Base-by-base conservation (phyloP, 2,113 vertebrate species). In the Agapornis roseicollis region DNA sequence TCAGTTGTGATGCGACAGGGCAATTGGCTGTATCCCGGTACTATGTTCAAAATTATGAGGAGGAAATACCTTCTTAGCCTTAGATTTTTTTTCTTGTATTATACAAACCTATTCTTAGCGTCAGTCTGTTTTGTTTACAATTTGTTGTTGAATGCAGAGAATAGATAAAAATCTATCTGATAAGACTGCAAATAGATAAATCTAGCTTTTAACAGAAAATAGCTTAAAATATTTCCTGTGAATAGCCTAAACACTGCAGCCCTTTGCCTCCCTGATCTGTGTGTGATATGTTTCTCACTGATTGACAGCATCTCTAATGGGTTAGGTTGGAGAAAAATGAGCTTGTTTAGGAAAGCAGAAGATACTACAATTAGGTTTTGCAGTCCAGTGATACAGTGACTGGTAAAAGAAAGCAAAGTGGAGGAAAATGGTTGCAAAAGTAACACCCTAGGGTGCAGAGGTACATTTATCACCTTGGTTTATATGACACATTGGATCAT, bases 291-390 rank as follows among this genome's bases (percentile, higher is more conserved):
- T 61, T 76, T 95, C 86, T 66, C 37, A 2, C 12, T 95, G 93
- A 97, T 37, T 95, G 97, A 96, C 94, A 95, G 95, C 37, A 61
- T 65, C 84, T 96, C 94, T 96, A 97, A 97, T 89, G 69, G 84
- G 63, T 85, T 88, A 61, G 85, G 93, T 1, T 92, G 69, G 95
- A 97, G 96, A 96, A 96, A 93, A 96, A 94, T 73, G 94, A 95
- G 89, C 83, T 98, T 96, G 85, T 96, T 98, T 97, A 58, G 88
- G 93, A 80, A 89, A 97, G 64, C 90, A 97, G 96, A 93, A 93
- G 95, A 97, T 37, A 60, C 64, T 52, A 89, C 95, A 93, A 97
- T 97, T 96, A 94, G 84, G 77, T 93, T 93, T 86, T 88, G 71
- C 87, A 82, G 85, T 64, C 88, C 89, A 80, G 68, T 1, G 0